Base-by-base conservation (phyloP, 2,888 invertebrate genomes). In the Trisateles emortualis region DNA sequence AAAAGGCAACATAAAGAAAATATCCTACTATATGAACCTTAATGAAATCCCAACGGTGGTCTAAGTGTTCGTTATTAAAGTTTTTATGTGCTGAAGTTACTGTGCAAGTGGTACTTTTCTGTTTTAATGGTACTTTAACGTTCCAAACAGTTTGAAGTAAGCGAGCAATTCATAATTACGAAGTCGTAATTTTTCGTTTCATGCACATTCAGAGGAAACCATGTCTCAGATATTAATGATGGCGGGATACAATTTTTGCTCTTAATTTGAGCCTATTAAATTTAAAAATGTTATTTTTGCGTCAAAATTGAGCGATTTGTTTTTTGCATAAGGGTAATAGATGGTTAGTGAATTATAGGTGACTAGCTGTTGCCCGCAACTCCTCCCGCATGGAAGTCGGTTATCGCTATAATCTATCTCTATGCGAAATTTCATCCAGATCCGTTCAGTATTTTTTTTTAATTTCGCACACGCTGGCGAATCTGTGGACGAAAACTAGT, bases 111-210 rank as follows among this genome's bases (percentile, higher is more conserved):
- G 45, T 47, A 43, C 44, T 32, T 52, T 30, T 55, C 40, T 11
- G 41, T 32, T 59, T 64, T 59, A 62, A 68, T 68, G 43, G 41
- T 42, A 33, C 51, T 65, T 64, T 69, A 69, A 64, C 40, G 67
- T 40, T 55, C 46, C 39, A 44, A 69, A 54, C 60, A 53, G 53
- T 63, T 69, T 51, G 30, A 48, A 38, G 32, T 26, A 14, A 56
- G 53, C 59, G 30, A 56, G 54, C 52, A 48, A 59, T 68, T 68
- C 56, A 48, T 68, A 65, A 68, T 68, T 68, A 68, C 16, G 39
- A 33, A 51, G 52, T 38, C 46, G 43, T 35, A 36, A 35, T 46
- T 61, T 68, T 62, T 49, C 43, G 26, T 58, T 64, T 45, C 47
- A 47, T 54, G 36, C 33, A 30, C 42, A 26, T 47, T 51, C 29